Evolutionary conservation across 2,113 vertebrate genomes (phyloP), one percentile per base, ranked within the genome.

Genomic region (Vidua chalybeata): DNA sequence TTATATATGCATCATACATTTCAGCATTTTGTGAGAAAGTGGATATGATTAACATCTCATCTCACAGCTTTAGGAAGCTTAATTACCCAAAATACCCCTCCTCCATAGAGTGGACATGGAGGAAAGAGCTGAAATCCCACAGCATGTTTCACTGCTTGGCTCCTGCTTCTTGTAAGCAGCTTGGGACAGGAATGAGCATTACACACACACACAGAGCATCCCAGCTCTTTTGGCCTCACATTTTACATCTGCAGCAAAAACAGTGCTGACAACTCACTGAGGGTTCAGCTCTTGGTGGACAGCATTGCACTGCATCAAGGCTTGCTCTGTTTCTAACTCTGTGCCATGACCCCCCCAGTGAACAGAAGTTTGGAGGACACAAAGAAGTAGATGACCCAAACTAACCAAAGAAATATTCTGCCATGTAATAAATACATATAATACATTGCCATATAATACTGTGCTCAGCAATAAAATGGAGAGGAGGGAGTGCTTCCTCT

Each of bases 341-440:
- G 7, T 43, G 54, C 58, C 45, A 15, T 17, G 20, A 13, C 7
- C 12, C 1, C 0, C 0, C 0, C 28, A 30, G 27, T 2, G 30
- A 76, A 52, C 0, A 68, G 14, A 68, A 71, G 7, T 4, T 20
- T 30, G 13, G 54, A 72, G 18, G 15, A 72, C 16, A 48, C 18
- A 55, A 63, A 18, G 23, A 73, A 41, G 66, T 0, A 67, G 23
- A 48, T 20, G 30, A 93, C 19, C 27, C 62, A 68, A 72, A 45
- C 20, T 33, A 68, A 68, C 11, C 18, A 33, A 21, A 71, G n/a
- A 61, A 28, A 79, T 52, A 17, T 5, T 71, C 46, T 56, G 27
- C 16, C 43, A 30, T 11, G 9, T 11, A 51, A 56, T 3, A 41
- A 13, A 41, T 41, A 41, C 41, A 41, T 41, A 41, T 13, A 41